These are phyloP conservation scores for Notamacropus eugenii DNA, from an alignment of 2,797 vertebrate genomes.

Conservation along the genomic window DNA sequence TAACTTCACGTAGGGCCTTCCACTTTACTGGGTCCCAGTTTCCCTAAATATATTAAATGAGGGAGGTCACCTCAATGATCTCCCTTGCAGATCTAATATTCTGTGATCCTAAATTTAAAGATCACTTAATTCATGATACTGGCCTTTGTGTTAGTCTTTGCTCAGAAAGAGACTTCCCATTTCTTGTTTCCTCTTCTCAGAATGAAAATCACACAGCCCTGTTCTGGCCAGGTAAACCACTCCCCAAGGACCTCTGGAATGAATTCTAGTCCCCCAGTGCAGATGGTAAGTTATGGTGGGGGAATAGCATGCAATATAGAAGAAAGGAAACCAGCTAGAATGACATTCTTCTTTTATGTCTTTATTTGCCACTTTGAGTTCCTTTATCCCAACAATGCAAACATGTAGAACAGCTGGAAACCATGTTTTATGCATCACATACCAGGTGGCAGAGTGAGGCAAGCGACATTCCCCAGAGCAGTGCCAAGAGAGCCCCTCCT, in stretches of 20 bases:
- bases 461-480: conserved; percentile 79
- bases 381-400: conserved; percentile 80
- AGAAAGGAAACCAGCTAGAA: conserved; percentile 44
- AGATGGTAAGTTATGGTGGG: not conserved
- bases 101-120: not conserved
- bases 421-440: conserved; percentile 77
- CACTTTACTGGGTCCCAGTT: not conserved
- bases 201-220: not conserved
- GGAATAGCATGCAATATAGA: too few species aligned
- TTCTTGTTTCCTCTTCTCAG: not conserved
- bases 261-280: not conserved
- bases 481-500: conserved; percentile 76
- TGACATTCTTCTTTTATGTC: conserved; percentile 75
- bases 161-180: not conserved
- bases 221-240: not conserved
- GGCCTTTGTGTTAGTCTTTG: not conserved
- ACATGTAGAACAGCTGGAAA: conserved; percentile 80
- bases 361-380: conserved; percentile 84
- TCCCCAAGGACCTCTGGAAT: not conserved
- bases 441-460: conserved; percentile 77
- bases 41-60: conserved; percentile 36
- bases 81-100: not conserved
- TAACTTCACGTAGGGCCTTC: not conserved
- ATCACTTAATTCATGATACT: not conserved
- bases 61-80: not conserved